Evolutionary conservation across 2,888 invertebrate genomes (phyloP).

Genomic region (Ophioninae sp.): DNA sequence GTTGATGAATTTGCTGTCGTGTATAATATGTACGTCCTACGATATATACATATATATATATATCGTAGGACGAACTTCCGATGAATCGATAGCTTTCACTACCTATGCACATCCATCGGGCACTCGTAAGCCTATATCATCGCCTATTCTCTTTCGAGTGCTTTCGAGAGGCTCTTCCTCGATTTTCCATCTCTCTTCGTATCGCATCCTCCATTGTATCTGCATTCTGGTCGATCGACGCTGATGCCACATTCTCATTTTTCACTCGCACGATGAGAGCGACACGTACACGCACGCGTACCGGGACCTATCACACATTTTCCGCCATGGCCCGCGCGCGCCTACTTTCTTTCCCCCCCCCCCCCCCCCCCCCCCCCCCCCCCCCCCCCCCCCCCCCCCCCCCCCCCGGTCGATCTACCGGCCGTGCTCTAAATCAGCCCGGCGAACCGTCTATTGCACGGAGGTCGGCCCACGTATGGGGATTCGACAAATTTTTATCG

Average conservation of each 20-base stretch:
- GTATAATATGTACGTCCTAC: no score
- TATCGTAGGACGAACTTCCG: conserved; percentile 54
- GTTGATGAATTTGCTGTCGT: no score
- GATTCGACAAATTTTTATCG: not conserved
- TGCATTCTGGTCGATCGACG: conserved; percentile 42
- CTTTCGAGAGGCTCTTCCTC: conserved; percentile 42
- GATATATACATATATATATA: conserved; percentile 15
- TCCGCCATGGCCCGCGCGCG: no score
- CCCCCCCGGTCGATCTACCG: not conserved
- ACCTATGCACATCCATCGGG: conserved; percentile 50
- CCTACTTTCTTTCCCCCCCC: no score
- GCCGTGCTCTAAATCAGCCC: not conserved
- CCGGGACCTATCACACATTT: not conserved
- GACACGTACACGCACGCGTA: no score
- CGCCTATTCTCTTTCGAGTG: conserved; percentile 67
- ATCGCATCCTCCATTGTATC: conserved; percentile 50
- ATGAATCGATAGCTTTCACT: conserved; percentile 65
- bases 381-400: no score
- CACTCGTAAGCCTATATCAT: conserved; percentile 66
- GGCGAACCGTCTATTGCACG: not conserved
- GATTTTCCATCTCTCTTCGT: conserved; percentile 41
- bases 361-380: no score
- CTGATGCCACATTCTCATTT: conserved; percentile 37
- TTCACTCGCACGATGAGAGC: not conserved
- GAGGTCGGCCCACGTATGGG: not conserved